A percentile compares a stretch with the other conserved stretches of the same genome.
Conservation (phyloP, 2,797 vertebrate genomes). For the Vespertilio murinus region DNA sequence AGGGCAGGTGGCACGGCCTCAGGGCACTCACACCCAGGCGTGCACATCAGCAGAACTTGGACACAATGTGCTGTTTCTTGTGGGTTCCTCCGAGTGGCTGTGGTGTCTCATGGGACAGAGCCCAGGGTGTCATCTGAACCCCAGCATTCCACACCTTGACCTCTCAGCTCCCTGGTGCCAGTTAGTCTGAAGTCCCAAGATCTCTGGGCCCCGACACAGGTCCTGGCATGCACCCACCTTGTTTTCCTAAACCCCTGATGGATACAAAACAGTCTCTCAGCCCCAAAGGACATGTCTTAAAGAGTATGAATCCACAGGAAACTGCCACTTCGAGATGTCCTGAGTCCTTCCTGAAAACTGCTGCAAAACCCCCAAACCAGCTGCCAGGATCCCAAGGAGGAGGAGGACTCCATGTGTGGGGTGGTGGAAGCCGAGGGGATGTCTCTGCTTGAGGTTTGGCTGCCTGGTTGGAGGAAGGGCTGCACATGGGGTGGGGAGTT, state of each 20-base stretch:
- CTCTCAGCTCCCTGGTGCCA: slow-evolving; percentile 40
- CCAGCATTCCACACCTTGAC: slow-evolving; percentile 27
- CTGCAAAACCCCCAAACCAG: neutral
- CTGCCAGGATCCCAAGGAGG: neutral
- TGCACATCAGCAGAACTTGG: neutral
- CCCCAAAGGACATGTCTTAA: neutral
- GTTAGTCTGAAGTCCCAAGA: slow-evolving; percentile 50
- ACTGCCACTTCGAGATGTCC: neutral
- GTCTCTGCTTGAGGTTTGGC: neutral
- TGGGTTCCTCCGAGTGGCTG: neutral
- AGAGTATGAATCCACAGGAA: neutral
- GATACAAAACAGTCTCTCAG: neutral
- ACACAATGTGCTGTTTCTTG: neutral
- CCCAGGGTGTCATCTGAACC: slow-evolving; percentile 43
- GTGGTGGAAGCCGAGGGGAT: neutral
- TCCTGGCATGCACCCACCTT: neutral
- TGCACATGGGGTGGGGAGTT: neutral
- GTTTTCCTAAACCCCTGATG: neutral
- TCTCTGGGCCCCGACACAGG: neutral
- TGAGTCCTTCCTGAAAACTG: neutral
- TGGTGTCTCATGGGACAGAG: neutral
- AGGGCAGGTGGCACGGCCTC: neutral
- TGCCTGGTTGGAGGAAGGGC: neutral
- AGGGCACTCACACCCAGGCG: neutral
- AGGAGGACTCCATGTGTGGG: neutral